Evolutionary conservation across 92 coral and sea anemone genomes (phyloP), one percentile per base, ranked within the genome.

Genomic region (Montipora capitata): DNA sequence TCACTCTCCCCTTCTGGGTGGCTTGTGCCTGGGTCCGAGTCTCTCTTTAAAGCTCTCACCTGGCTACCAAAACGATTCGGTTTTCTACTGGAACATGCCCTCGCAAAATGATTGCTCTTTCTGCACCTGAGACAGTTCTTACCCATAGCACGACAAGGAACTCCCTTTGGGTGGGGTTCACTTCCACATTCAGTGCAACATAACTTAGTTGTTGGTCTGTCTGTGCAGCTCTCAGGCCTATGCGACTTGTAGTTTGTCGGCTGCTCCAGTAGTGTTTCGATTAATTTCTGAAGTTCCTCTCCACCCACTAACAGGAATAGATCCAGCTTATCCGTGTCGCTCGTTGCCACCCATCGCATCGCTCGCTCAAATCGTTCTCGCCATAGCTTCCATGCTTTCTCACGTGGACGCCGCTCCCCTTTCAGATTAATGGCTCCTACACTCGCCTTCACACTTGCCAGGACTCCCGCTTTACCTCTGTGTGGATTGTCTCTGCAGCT

Each of bases 371-470:
- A 88, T 1, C 83, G 84, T 5, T 49, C 88, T 73, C 43, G 51
- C 87, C 79, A 88, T 10, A 88, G 49, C 68, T 51, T 40, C 91
- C 91, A 87, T 18, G 76, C 49, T 70, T 80, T 80, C 40, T 87
- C 81, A 10, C 87, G 86, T 68, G 63, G 78, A 0, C 87, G 78
- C 10, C 56, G 92, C n/a, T 82, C 88, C 16, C 87, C 91, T 39
- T 43, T 72, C 44, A 80, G 43, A 57, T 62, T 72, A 5, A 79
- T 16, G 71, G 73, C 76, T 35, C 72, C 87, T 68, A 82, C 79
- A 20, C 83, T 81, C 0, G 83, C 35, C 35, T 27, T 27, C 3
- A 81, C 78, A 16, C 84, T 66, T 15, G 88, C 48, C 9, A 81
- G 78, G 10, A 81, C 70, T 74, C 79, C 79, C 40, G 73, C 45